Evolutionary conservation across 2,888 invertebrate genomes (phyloP).

Genomic region (Synergus itoensis): DNA sequence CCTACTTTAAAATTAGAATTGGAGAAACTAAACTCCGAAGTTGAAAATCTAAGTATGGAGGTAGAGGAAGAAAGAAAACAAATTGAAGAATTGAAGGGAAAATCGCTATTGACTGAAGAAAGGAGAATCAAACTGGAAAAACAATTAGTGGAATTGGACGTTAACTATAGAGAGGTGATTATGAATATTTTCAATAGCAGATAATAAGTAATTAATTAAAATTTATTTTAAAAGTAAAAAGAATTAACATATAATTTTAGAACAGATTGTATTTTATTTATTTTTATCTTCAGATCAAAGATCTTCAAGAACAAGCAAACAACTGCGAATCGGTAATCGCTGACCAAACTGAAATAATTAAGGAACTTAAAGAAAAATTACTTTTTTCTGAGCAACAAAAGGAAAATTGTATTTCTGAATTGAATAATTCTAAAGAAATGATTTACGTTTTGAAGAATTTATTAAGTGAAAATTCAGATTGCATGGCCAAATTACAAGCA

Average conservation of each 20-base stretch:
- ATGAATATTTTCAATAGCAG: not conserved
- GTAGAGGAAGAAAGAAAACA: not conserved
- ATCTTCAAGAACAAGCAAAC: conserved; percentile 34
- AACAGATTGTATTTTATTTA: not conserved
- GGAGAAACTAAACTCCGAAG: not conserved
- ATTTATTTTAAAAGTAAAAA: not conserved
- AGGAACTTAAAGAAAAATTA: conserved; percentile 61
- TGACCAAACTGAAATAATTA: conserved; percentile 57
- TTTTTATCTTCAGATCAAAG: conserved; percentile 7
- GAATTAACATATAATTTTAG: too few relatives aligned
- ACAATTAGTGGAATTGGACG: not conserved
- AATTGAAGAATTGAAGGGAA: conserved; percentile 60
- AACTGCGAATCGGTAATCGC: conserved; percentile 51
- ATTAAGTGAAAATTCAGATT: conserved; percentile 64
- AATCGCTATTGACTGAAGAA: conserved; percentile 53
- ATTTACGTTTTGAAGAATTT: conserved; percentile 63
- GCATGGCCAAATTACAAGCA: conserved; percentile 65
- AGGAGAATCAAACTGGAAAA: conserved; percentile 1
- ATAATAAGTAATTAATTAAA: not conserved
- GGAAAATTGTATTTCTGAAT: conserved; percentile 59
- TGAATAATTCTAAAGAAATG: conserved; percentile 62
- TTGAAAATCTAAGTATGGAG: not conserved
- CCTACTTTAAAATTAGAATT: conserved; percentile 13
- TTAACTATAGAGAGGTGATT: conserved; percentile 6
- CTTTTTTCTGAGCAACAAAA: conserved; percentile 55